Evolutionary conservation across 2,113 vertebrate genomes (phyloP).

Genomic region (Tauraco erythrolophus): DNA sequence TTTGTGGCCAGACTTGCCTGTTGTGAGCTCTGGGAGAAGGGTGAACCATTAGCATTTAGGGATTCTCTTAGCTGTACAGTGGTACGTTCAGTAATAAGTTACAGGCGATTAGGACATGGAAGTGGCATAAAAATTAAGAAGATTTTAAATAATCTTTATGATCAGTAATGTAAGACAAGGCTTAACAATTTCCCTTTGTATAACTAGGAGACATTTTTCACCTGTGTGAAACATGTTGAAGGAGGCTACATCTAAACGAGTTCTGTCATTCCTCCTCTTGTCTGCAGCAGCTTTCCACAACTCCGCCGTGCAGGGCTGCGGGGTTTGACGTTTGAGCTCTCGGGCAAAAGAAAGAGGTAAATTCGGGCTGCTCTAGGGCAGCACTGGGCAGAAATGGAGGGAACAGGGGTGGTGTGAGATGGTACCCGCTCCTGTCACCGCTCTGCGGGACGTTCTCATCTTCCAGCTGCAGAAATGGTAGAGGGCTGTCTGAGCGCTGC

Average conservation of each 20-base stretch:
- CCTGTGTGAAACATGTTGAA: neutral
- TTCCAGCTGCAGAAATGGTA: neutral
- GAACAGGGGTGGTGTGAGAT: neutral
- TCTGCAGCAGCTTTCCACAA: neutral
- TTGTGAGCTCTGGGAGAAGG: neutral
- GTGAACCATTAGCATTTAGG: neutral
- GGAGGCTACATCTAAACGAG: neutral
- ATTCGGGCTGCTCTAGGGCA: neutral
- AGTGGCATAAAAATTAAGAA: neutral
- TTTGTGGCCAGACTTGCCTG: neutral
- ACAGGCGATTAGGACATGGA: neutral
- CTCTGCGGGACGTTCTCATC: accelerated
- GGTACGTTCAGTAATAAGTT: neutral
- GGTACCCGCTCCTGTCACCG: accelerated
- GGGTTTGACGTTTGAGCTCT: neutral
- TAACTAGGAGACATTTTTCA: neutral
- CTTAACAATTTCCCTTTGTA: neutral
- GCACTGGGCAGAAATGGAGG: neutral
- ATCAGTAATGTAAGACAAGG: neutral
- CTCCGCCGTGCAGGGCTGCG: neutral
- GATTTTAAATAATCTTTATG: neutral
- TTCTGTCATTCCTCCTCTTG: neutral
- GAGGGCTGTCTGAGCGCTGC: neutral
- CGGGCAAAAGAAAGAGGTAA: neutral
- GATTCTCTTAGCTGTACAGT: neutral